A percentile compares a stretch with the other conserved stretches of the same genome.
phyloP scores from a whole-genome alignment of 2,888 invertebrate species.

The Lomographa bimaculata region DNA sequence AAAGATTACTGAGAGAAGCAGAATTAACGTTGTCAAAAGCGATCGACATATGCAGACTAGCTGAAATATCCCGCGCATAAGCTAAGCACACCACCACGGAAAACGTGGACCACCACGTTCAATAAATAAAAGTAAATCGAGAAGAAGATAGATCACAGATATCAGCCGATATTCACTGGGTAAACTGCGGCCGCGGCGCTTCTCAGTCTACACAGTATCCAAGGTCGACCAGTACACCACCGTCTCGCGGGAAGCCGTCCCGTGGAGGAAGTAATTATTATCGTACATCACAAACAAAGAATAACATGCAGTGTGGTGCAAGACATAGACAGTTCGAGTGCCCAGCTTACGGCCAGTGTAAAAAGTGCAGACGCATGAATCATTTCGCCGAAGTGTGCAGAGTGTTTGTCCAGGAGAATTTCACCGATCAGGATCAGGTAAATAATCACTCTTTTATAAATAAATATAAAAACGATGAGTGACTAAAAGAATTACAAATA shows the following conservation, averaged over 20 bases:
- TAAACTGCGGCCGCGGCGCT: neutral
- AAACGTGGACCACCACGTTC: slow-evolving; percentile 1
- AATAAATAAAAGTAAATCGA: too few species aligned
- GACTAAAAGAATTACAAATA: slow-evolving; percentile 22
- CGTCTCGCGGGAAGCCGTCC: neutral
- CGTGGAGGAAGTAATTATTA: neutral
- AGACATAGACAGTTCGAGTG: slow-evolving; percentile 19
- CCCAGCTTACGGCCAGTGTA: slow-evolving; percentile 30
- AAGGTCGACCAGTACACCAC: neutral
- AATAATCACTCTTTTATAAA: slow-evolving; percentile 5
- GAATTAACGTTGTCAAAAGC: slow-evolving; percentile 27
- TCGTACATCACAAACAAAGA: neutral
- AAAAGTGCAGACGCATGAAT: slow-evolving; percentile 19
- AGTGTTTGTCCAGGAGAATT: slow-evolving; percentile 28
- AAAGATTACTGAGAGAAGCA: slow-evolving; percentile 26
- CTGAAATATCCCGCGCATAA: slow-evolving; percentile 23
- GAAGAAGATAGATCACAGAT: too few species aligned
- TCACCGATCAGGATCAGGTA: slow-evolving; percentile 31
- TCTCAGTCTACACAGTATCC: neutral
- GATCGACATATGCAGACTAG: slow-evolving; percentile 22
- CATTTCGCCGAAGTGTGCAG: slow-evolving; percentile 21
- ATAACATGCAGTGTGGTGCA: slow-evolving; percentile 19
- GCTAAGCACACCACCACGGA: slow-evolving; percentile 20
- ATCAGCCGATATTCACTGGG: too few species aligned
- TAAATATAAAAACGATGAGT: slow-evolving; percentile 14